A percentile compares a stretch with the other conserved stretches of the same genome.
Evolutionary conservation across 1,140 invertebrate species (phyloP).

Genomic region (Venustaconcha ellipsiformis): DNA sequence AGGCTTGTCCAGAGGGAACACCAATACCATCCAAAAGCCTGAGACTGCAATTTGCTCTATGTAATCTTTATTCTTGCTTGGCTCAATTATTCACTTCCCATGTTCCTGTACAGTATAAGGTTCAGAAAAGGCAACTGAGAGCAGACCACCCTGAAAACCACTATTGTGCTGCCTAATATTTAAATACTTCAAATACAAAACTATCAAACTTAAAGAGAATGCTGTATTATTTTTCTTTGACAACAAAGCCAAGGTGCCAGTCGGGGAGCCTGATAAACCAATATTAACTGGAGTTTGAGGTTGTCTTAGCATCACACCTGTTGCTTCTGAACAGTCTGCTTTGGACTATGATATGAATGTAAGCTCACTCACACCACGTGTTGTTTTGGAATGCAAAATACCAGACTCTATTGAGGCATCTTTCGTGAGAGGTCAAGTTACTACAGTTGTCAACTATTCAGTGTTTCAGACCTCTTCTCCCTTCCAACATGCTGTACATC

Average conservation of each 20-base stretch:
- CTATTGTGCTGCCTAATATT: conserved; percentile 32
- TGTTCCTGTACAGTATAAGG: conserved; percentile 28
- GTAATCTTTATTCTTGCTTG: no score
- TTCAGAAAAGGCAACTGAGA: conserved; percentile 33
- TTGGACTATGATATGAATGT: conserved; percentile 34
- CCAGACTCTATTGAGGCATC: conserved; percentile 22
- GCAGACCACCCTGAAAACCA: conserved; percentile 31
- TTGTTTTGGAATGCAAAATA: conserved; percentile 18
- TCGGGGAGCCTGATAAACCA: conserved; percentile 22
- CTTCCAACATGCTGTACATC: not conserved
- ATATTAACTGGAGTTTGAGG: conserved; percentile 31
- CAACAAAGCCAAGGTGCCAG: conserved; percentile 32
- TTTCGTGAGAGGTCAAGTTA: conserved; percentile 28
- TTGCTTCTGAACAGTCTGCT: conserved; percentile 7
- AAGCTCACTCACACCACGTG: conserved; percentile 21
- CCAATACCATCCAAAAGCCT: conserved; percentile 25
- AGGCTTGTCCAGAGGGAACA: conserved; percentile 17
- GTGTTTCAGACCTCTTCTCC: conserved; percentile 25
- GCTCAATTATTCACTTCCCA: no score
- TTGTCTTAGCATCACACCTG: conserved; percentile 16
- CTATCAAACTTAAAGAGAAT: conserved; percentile 19
- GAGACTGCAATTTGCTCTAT: no score
- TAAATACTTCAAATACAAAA: conserved; percentile 24
- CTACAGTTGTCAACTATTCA: conserved; percentile 23
- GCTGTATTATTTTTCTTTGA: not conserved